These are phyloP conservation scores for Cranoglanis bouderius DNA, from an alignment of 2,113 vertebrate species.

Conservation along the genomic window DNA sequence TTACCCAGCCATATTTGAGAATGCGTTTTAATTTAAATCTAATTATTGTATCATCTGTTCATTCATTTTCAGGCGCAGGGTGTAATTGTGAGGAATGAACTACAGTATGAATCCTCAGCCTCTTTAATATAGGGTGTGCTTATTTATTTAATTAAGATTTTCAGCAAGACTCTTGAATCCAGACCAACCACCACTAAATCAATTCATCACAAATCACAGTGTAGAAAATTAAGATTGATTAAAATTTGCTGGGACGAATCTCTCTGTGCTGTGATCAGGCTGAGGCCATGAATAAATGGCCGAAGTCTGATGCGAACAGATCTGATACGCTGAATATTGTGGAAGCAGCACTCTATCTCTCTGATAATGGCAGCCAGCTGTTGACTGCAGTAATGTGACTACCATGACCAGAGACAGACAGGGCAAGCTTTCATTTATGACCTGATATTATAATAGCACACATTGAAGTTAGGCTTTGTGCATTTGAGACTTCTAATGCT, in stretches of 20 bases:
- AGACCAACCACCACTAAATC: conserved; percentile 51
- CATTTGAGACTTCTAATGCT: neutral
- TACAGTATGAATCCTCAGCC: conserved; percentile 31
- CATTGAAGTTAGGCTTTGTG: neutral
- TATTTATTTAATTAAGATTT: conserved; percentile 59
- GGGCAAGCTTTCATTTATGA: conserved; percentile 10
- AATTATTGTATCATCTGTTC: conserved; percentile 62
- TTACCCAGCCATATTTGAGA: conserved; percentile 58
- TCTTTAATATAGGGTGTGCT: conserved; percentile 37
- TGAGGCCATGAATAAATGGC: conserved; percentile 27
- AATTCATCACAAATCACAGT: conserved; percentile 6
- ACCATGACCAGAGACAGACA: neutral
- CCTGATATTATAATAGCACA: neutral
- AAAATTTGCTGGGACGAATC: conserved; percentile 59
- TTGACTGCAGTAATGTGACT: conserved; percentile 27
- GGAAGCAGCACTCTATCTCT: conserved; percentile 26
- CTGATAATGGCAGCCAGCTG: conserved; percentile 43
- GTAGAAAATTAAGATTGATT: conserved; percentile 48
- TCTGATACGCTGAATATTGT: conserved; percentile 11
- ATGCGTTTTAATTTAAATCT: conserved; percentile 67
- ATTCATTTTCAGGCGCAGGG: conserved; percentile 42
- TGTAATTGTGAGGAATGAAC: conserved; percentile 64
- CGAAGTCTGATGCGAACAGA: neutral
- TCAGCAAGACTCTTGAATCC: conserved; percentile 10
- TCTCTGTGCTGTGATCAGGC: conserved; percentile 29